Base-by-base conservation (phyloP, 2,797 vertebrate genomes). In the Craterocephalus amniculus region DNA sequence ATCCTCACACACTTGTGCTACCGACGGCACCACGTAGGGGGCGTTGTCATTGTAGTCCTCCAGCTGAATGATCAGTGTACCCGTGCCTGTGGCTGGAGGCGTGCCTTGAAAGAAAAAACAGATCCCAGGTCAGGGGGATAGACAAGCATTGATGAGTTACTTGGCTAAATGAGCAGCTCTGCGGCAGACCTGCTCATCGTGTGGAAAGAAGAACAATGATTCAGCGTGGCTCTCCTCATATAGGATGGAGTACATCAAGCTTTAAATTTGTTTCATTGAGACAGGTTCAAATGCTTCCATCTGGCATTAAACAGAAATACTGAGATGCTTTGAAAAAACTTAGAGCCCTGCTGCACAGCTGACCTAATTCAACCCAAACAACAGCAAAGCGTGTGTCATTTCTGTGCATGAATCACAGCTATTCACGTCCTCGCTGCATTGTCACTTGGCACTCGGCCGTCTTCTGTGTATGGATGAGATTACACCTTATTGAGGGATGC, bases 11-110 rank as follows among this genome's bases (percentile, higher is more conserved):
- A 99, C 96, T 32, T 92, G 95, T 0, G 95, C 96, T 38, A 95
- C 93, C 0, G 95, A 95, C 11, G 97, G 97, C 29, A 96, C 94
- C 56, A 99, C 94, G 31, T 93, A 94, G 4, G 97, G 98, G 1
- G 96, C 93, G 0, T 99, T 98, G 89, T 99, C 98, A 1, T 99
- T 99, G 84, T 95, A 95, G 22, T 99, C 98, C 45, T 96, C 95
- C 89, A 99, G 87, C 10, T 93, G 93, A 60, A 99, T 95, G 77
- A 97, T 91, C 86, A 99, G 76, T 0, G 97, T 97, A 43, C 97
- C 97, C 0, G 97, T 99, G 0, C 98, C 97, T 0, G 97, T 98
- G 4, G 97, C 97, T 0, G 96, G 95, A 56, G 98, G 97, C 81
- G 83, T 94, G 70, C 98, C 98, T 99, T 8, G 58, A 64, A 26